phyloP scores from a whole-genome alignment of 1,140 invertebrate genomes.

The Tetramorium parvispinum region DNA sequence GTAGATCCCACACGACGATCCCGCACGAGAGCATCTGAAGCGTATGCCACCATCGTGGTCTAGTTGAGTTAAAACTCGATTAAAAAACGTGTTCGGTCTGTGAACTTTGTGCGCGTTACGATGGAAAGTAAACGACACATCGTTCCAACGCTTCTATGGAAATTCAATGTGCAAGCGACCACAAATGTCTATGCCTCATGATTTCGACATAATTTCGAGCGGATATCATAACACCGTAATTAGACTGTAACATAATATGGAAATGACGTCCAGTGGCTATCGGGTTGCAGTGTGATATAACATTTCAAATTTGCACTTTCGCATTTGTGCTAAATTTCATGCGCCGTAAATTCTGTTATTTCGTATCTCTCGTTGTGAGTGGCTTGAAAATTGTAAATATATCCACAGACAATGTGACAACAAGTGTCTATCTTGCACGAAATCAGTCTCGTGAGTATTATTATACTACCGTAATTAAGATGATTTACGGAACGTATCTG shows the following conservation, averaged over 20 bases:
- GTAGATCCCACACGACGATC: constrained; percentile 39
- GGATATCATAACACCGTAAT: not conserved
- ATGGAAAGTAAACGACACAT: not conserved
- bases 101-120: not conserved
- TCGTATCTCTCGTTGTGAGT: not conserved
- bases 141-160: not conserved
- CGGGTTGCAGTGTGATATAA: not conserved
- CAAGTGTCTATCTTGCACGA: not conserved
- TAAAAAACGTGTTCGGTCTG: constrained; percentile 9
- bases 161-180: not conserved
- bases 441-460: not conserved
- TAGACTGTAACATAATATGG: constrained; percentile 24
- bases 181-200: not conserved
- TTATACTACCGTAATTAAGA: not conserved
- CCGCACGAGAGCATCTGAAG: not conserved
- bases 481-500: not conserved
- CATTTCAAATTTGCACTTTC: constrained; percentile 5
- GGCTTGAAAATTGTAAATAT: not conserved
- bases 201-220: constrained; percentile 22
- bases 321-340: not conserved
- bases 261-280: constrained; percentile 6
- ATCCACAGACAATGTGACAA: not conserved
- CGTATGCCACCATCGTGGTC: not conserved
- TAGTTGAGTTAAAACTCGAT: not conserved
- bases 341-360: not conserved